These are phyloP conservation scores for Lasioglossum albipes DNA, from an alignment of 1,140 invertebrate genomes.

Conservation along the genomic window DNA sequence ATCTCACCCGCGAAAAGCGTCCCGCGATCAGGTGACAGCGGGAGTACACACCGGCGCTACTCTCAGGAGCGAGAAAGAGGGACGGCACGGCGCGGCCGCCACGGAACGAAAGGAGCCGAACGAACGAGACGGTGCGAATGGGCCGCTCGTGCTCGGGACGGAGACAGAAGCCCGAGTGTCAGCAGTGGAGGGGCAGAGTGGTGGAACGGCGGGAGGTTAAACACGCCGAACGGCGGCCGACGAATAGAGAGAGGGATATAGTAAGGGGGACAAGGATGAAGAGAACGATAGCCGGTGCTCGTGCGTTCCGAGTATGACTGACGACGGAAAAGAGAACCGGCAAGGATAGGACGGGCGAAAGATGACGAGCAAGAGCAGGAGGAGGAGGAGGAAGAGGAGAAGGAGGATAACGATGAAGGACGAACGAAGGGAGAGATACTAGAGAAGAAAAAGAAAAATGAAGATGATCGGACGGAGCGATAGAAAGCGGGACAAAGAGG, in stretches of 20 bases:
- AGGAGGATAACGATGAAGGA: background rate
- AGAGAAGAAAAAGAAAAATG: background rate
- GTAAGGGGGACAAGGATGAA: conserved; percentile 9
- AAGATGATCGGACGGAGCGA: background rate
- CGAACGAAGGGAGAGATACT: background rate
- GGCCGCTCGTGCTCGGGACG: conserved; percentile 45
- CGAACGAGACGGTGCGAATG: conserved; percentile 60
- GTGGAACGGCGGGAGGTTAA: conserved; percentile 53
- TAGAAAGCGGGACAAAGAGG: conserved; percentile 15
- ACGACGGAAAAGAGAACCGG: conserved; percentile 32
- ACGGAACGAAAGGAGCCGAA: conserved; percentile 58
- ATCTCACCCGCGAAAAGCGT: conserved; percentile 78
- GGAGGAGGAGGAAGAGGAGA: conserved; percentile 31
- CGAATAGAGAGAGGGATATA: conserved; percentile 21
- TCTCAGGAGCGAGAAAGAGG: conserved; percentile 56
- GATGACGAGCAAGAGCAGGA: conserved; percentile 26
- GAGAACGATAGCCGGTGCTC: conserved; percentile 55
- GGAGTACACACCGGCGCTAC: conserved; percentile 68
- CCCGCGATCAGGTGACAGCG: conserved; percentile 77
- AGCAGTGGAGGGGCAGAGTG: conserved; percentile 50
- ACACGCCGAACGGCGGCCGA: conserved; percentile 40
- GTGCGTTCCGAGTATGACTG: conserved; percentile 60
- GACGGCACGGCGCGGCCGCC: conserved; percentile 45
- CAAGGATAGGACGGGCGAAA: background rate
- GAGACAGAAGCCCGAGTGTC: conserved; percentile 48